phyloP scores from a whole-genome alignment of 2,888 invertebrate genomes.

The Acleris laterana region DNA sequence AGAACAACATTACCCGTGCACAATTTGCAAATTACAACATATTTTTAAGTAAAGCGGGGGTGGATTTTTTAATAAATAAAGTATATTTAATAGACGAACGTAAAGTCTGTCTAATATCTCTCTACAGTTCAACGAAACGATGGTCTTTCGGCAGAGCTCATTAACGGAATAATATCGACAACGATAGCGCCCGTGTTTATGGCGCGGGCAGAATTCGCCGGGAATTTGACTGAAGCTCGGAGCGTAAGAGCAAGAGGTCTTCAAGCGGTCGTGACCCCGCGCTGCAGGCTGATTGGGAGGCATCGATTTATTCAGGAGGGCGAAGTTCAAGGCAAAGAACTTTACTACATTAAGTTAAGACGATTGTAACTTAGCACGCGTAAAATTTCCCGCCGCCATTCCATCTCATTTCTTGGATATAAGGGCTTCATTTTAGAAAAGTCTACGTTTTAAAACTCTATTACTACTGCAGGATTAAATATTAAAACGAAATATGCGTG shows the following conservation, averaged over 20 bases:
- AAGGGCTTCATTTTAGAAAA: too few relatives aligned
- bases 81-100: constrained; percentile 12
- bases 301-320: constrained; percentile 2
- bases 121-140: constrained; percentile 10
- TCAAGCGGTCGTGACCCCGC: neutral
- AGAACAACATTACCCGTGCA: too few relatives aligned
- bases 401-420: too few relatives aligned
- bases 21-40: too few relatives aligned
- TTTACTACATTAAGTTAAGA: too few relatives aligned
- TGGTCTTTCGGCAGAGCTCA: constrained; percentile 10
- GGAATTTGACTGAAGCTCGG: neutral
- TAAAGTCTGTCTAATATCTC: constrained; percentile 13
- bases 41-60: too few relatives aligned
- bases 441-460: too few relatives aligned
- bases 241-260: neutral
- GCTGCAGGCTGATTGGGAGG: constrained; percentile 1
- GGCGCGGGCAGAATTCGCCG: neutral
- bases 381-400: too few relatives aligned
- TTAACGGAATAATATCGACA: constrained; percentile 20
- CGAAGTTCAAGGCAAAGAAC: neutral
- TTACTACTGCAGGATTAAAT: too few relatives aligned
- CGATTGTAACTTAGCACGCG: too few relatives aligned
- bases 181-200: constrained; percentile 16
- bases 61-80: neutral
- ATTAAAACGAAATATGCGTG: too few relatives aligned